Percentiles rank a stretch among this genome's conserved stretches.
phyloP scores from a whole-genome alignment of 2,888 invertebrate species.

The Mylabris sibirica region DNA sequence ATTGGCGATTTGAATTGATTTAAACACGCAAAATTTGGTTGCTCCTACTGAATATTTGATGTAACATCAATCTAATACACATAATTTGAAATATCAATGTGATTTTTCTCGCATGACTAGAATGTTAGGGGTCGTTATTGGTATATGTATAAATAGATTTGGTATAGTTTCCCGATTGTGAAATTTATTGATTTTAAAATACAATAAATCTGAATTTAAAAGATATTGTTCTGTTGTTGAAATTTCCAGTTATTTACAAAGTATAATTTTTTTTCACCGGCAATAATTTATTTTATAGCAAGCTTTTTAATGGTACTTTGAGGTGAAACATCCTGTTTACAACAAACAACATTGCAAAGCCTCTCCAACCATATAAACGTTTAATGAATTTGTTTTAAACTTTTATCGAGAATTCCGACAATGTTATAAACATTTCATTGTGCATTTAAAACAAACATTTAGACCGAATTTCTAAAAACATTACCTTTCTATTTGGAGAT shows the following conservation, averaged over 20 bases:
- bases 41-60: no score
- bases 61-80: no score
- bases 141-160: no score
- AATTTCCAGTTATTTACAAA: not conserved
- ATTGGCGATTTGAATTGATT: no score
- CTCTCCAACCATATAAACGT: not conserved
- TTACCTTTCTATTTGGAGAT: not conserved
- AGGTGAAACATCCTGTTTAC: slow-evolving; percentile 1
- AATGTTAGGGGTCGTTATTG: no score
- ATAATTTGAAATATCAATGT: no score
- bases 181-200: no score
- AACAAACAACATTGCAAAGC: not conserved
- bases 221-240: not conserved
- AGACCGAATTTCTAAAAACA: not conserved
- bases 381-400: not conserved
- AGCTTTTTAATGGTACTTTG: slow-evolving; percentile 3
- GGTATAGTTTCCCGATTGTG: no score
- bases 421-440: not conserved
- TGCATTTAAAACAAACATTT: not conserved
- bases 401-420: not conserved
- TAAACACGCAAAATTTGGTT: no score
- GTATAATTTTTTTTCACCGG: not conserved
- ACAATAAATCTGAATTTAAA: no score
- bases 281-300: not conserved
- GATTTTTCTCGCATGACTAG: no score